Evolutionary conservation across 2,113 vertebrate genomes (phyloP).

Genomic region (Coreoperca whiteheadi): DNA sequence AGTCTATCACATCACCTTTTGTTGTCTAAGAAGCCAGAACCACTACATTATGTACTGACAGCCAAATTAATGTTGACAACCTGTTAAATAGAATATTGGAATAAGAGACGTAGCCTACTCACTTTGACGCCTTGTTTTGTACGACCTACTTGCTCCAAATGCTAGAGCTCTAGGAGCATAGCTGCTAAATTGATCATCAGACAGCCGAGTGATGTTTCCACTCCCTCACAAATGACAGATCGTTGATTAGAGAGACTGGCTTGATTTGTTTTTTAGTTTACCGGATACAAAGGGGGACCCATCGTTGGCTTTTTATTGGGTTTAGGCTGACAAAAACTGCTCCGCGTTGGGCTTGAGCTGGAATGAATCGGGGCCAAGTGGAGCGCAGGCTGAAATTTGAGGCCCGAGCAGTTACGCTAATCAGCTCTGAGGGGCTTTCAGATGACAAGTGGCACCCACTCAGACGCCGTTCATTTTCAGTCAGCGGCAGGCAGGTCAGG

Average conservation of each 20-base stretch:
- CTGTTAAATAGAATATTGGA: too few species aligned
- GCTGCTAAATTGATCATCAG: neutral
- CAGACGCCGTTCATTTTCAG: slow-evolving; percentile 33
- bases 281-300: neutral
- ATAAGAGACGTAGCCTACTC: too few species aligned
- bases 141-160: neutral
- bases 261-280: too few species aligned
- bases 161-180: neutral
- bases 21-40: neutral
- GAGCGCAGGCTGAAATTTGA: slow-evolving; percentile 27
- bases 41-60: too few species aligned
- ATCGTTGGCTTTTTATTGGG: too few species aligned
- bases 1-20: neutral
- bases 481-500: slow-evolving; percentile 22
- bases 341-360: neutral
- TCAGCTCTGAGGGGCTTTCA: slow-evolving; percentile 28
- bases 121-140: too few species aligned
- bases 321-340: neutral
- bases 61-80: too few species aligned
- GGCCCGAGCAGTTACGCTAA: slow-evolving; percentile 10
- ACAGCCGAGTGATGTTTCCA: too few species aligned
- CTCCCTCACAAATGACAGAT: too few species aligned
- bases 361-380: neutral
- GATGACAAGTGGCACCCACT: slow-evolving; percentile 28
- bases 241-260: too few species aligned